Base-by-base conservation (phyloP, 2,113 vertebrate species). In the Catharus minimus region DNA sequence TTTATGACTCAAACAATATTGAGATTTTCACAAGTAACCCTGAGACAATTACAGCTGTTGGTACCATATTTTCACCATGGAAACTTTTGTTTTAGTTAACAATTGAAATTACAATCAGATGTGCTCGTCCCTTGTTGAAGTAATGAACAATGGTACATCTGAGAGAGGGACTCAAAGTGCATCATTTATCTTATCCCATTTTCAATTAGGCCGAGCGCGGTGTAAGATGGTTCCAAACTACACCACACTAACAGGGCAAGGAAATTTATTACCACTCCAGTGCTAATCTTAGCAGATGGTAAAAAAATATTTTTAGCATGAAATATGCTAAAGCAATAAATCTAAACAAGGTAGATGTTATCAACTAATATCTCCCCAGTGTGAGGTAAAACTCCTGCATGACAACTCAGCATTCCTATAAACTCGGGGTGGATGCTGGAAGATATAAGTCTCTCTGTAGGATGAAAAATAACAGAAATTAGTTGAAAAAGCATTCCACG, bases 231-330 rank as follows among this genome's bases (percentile, higher is more conserved):
- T 97, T 98, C 97, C 97, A 97, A 97, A 97, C 94, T 97, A 92
- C 91, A 97, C 96, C 97, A 97, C 86, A 95, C 95, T 79, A 98
- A 96, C 95, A 89, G 97, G 93, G 95, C 92, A 96, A 97, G 97
- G 95, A 97, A 98, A 98, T 98, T 98, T 98, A 98, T 98, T 97
- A 95, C 97, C 94, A 96, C 97, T 97, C 90, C 91, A 97, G 96
- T 97, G 97, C 97, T 98, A 98, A 98, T 97, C 97, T 98, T 97
- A 97, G 97, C 97, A 98, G 97, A 98, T 98, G 97, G 97, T 95
- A 96, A 97, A 94, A 92, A 95, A 65, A 96, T 97, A 97, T 97
- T 97, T 97, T 97, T 97, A 97, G 96, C 96, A 96, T 97, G 96
- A 98, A 98, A 98, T 97, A 97, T 97, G 97, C 94, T 97, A 97